A percentile compares a stretch with the other conserved stretches of the same genome.
Conservation (phyloP, 2,113 vertebrate species). For the Taxidea taxus region DNA sequence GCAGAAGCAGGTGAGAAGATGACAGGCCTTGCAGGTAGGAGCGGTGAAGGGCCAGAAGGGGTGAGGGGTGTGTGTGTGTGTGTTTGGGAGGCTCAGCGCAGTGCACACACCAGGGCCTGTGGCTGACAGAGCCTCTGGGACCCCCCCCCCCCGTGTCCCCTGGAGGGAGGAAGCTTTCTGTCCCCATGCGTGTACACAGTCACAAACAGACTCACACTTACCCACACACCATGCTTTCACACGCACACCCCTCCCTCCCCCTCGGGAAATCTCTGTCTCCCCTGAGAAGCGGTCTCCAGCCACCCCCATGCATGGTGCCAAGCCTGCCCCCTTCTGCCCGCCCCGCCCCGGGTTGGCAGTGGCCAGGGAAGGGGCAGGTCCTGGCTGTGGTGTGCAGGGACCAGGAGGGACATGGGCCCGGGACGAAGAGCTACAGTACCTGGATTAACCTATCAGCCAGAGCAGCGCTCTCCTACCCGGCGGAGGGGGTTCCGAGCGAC, state of each 20-base stretch:
- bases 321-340: neutral
- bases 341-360: neutral
- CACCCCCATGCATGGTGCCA: constrained; percentile 58
- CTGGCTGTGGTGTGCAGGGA: constrained; percentile 42
- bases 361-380: neutral
- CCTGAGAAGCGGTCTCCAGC: neutral
- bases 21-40: neutral
- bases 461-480: constrained; percentile 94
- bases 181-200: neutral
- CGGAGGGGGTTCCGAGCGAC: constrained; percentile 71
- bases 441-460: constrained; percentile 98
- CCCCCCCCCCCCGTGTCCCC: neutral
- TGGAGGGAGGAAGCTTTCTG: neutral
- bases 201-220: neutral
- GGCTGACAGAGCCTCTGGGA: neutral
- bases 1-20: constrained; percentile 40
- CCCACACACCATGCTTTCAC: neutral
- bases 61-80: neutral
- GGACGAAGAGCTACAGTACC: constrained; percentile 87
- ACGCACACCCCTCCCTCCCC: neutral
- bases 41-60: neutral
- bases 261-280: neutral
- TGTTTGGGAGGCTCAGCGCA: neutral
- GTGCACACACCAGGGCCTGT: neutral
- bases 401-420: neutral